phyloP scores from a whole-genome alignment of 2,888 invertebrate genomes.

The Pecten maximus region DNA sequence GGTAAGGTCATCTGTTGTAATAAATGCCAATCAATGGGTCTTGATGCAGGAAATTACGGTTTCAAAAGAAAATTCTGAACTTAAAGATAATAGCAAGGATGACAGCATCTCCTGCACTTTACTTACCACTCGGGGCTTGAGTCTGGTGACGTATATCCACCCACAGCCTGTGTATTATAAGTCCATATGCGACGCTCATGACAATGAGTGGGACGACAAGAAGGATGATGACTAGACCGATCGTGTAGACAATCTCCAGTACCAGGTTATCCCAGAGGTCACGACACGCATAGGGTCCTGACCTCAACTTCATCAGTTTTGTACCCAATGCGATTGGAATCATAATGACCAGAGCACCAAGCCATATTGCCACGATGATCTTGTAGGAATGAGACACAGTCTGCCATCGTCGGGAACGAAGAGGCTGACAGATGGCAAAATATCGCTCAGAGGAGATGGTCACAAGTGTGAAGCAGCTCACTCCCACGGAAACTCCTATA shows the following conservation, averaged over 20 bases:
- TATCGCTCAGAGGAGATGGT: constrained; percentile 91
- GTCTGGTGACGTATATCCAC: constrained; percentile 51
- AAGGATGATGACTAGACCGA: constrained; percentile 88
- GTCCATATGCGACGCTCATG: constrained; percentile 88
- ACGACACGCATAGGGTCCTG: constrained; percentile 71
- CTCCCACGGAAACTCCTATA: constrained; percentile 89
- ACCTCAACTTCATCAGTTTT: constrained; percentile 60
- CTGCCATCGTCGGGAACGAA: constrained; percentile 89
- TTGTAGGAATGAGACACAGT: constrained; percentile 88
- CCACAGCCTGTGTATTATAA: constrained; percentile 81
- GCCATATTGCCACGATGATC: constrained; percentile 81
- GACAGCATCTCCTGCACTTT: too few relatives aligned
- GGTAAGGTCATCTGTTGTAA: too few relatives aligned
- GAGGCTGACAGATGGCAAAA: constrained; percentile 90
- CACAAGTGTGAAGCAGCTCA: constrained; percentile 90
- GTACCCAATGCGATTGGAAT: constrained; percentile 86
- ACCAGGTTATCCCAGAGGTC: constrained; percentile 78
- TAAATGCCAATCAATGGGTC: too few relatives aligned
- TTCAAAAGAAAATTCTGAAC: too few relatives aligned
- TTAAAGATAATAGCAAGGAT: too few relatives aligned
- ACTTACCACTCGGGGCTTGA: constrained; percentile 43
- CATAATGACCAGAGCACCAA: constrained; percentile 87
- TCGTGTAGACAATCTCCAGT: constrained; percentile 86
- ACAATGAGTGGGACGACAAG: constrained; percentile 89
- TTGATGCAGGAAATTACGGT: too few relatives aligned